These are phyloP conservation scores for Siphamia tubifer DNA, from an alignment of 2,113 vertebrate species.

Conservation along the genomic window DNA sequence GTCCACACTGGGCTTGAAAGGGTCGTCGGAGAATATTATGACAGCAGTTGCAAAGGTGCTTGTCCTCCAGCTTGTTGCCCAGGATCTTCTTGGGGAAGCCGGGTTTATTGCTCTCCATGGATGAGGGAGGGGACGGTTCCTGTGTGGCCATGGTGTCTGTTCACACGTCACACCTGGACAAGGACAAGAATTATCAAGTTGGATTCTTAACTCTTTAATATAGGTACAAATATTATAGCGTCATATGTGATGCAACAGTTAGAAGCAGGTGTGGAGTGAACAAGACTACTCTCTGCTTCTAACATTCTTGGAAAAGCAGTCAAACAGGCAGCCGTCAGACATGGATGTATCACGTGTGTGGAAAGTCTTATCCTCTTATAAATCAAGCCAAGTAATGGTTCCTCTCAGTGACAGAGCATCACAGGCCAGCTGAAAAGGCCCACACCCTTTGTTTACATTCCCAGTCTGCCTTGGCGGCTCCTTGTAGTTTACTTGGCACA, in stretches of 20 bases:
- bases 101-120: conserved; percentile 86
- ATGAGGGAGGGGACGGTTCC: conserved; percentile 85
- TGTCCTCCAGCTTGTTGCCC: conserved; percentile 89
- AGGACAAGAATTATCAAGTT: neutral
- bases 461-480: conserved; percentile 29
- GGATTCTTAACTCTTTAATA: too few relatives aligned
- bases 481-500: conserved; percentile 27
- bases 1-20: conserved; percentile 94
- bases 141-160: conserved; percentile 78
- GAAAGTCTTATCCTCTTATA: neutral
- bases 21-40: conserved; percentile 89
- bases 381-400: neutral
- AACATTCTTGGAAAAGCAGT: too few relatives aligned
- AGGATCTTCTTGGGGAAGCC: conserved; percentile 91
- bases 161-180: conserved; percentile 60
- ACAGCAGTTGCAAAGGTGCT: conserved; percentile 94
- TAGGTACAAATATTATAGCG: too few relatives aligned
- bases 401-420: conserved; percentile 3
- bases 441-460: conserved; percentile 76
- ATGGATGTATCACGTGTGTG: neutral
- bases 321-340: neutral
- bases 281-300: too few relatives aligned
- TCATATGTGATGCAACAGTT: neutral
- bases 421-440: conserved; percentile 57
- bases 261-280: too few relatives aligned